Percentiles rank a stretch among this genome's conserved stretches.
These are phyloP conservation scores for Heliocidaris erythrogramma DNA, from an alignment of 35 echinoderm and acorn worm genomes.

Conservation along the genomic window DNA sequence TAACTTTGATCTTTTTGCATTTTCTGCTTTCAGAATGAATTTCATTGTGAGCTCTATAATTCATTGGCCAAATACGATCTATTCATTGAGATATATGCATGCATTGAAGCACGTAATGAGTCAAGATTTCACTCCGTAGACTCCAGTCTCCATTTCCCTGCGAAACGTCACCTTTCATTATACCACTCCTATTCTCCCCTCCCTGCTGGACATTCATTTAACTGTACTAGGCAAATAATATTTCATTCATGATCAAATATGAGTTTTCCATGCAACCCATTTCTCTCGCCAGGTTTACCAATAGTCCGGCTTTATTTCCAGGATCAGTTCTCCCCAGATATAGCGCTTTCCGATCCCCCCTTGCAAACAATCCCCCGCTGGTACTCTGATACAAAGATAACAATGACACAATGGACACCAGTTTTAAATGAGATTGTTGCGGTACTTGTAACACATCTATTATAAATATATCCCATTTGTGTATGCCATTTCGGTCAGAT, in stretches of 20 bases:
- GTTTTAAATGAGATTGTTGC: not conserved
- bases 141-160: not conserved
- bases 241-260: not conserved
- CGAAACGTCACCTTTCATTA: not conserved
- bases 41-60: no score
- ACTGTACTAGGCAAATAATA: not conserved
- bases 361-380: not conserved
- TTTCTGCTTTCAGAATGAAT: no score
- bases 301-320: not conserved
- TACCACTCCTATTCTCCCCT: not conserved
- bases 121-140: not conserved
- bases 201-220: not conserved
- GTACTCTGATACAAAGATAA: not conserved
- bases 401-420: not conserved
- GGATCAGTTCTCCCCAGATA: not conserved
- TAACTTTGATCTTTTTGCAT: no score
- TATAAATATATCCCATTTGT: not conserved
- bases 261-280: not conserved
- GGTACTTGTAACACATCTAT: not conserved
- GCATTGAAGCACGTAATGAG: not conserved
- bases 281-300: not conserved
- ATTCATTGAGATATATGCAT: not conserved
- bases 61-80: not conserved
- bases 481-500: not conserved
- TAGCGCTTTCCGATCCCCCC: not conserved